Evolutionary conservation across 2,797 vertebrate genomes (phyloP), one percentile per base, ranked within the genome.

Genomic region (Peromyscus attwateri): DNA sequence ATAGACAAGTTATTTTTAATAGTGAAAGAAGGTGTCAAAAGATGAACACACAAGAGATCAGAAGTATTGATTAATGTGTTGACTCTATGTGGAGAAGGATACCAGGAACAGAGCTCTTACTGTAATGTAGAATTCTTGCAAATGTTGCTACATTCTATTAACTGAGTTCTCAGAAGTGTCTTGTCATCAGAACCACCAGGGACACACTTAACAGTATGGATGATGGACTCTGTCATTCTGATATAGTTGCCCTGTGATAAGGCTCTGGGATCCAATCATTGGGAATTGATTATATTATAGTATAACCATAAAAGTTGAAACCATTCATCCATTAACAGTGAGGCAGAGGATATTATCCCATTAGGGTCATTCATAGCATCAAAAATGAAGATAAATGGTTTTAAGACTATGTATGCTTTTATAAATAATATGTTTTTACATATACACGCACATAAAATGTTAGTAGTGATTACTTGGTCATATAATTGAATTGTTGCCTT

Each of bases 1-100:
- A 80, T 29, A 64, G 75, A 46, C 40, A 92, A 71, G n/a, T 70
- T 71, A 66, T 40, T 87, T 87, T 92, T 68, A 91, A 76, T 68
- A 79, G 37, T 77, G 66, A 88, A 87, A 84, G 37, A 92, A 85
- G 88, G 29, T 6, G 37, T 89, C 66, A 62, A 84, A 92, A 89
- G 68, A 43, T 29, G 57, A 94, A 91, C 6, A 76, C 21, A 49
- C 13, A n/a, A 34, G 71, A 66, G 17, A 81, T 55, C 25, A 71
- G n/a, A 95, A 85, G 62, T 77, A 68, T 66, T 66, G 46, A 90
- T 83, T 73, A 57, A 55, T 52, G 9, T 77, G 34, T 64, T 92
- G 68, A 94, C 49, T 83, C 82, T 84, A 37, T 52, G 8, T 87
- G 46, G 77, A 29, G 52, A 19, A 87, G 9, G 23, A 34, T 73